These are phyloP conservation scores for Hippopotamyrus pictus DNA, from an alignment of 2,797 vertebrate species.

Conservation along the genomic window DNA sequence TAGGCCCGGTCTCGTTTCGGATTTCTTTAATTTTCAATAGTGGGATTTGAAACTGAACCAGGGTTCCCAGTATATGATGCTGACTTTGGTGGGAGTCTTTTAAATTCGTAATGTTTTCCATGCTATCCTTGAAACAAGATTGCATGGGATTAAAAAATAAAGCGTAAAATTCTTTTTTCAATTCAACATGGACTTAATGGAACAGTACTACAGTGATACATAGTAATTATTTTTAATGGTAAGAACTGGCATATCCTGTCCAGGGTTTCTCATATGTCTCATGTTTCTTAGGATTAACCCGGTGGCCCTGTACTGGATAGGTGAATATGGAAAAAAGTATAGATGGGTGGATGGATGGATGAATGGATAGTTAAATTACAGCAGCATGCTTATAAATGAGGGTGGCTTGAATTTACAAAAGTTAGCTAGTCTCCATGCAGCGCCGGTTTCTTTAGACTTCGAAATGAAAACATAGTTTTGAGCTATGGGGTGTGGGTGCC, in stretches of 20 bases:
- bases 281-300: not conserved
- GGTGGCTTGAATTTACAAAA: not conserved
- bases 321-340: not conserved
- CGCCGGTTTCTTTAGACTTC: not conserved
- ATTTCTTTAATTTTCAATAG: not conserved
- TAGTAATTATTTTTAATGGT: not conserved
- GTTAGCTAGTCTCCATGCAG: not conserved
- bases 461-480: not conserved
- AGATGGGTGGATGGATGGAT: not conserved
- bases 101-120: not conserved
- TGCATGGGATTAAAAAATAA: not conserved
- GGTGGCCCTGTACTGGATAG: not conserved
- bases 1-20: not conserved
- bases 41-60: not conserved
- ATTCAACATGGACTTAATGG: not conserved
- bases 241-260: not conserved
- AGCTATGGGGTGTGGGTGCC: no score
- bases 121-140: not conserved
- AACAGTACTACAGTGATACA: not conserved
- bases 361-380: slow-evolving; percentile 10
- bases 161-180: not conserved
- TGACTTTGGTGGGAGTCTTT: not conserved
- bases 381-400: not conserved
- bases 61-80: not conserved
- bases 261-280: not conserved